A percentile compares a stretch with the other conserved stretches of the same genome.
These are phyloP conservation scores for Ditylenchus dipsaci DNA, from an alignment of 1,140 invertebrate genomes.

Conservation along the genomic window DNA sequence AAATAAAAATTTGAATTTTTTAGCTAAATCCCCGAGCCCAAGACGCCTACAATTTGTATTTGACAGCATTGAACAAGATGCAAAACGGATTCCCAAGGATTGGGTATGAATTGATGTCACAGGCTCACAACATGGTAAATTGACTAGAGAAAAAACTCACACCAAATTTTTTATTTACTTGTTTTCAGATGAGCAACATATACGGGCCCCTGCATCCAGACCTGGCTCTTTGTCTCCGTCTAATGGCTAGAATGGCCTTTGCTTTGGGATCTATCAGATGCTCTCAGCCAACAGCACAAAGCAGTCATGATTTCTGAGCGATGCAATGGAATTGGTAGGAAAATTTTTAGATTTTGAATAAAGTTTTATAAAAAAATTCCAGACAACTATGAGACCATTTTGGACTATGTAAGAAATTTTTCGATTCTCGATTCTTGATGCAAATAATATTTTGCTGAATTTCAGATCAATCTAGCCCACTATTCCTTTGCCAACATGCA, in stretches of 20 bases:
- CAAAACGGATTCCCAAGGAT: conserved; percentile 25
- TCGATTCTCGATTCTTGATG: not conserved
- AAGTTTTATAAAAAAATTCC: too few relatives aligned
- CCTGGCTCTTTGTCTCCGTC: conserved; percentile 31
- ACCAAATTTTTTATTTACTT: not conserved
- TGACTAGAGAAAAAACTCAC: not conserved
- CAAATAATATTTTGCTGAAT: too few relatives aligned
- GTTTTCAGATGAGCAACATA: conserved; percentile 26
- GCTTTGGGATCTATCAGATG: conserved; percentile 20
- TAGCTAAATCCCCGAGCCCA: conserved; percentile 28
- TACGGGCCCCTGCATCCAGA: conserved; percentile 33
- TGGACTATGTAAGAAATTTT: conserved; percentile 25
- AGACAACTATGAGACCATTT: conserved; percentile 33
- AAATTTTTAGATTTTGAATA: too few relatives aligned
- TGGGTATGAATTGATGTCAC: conserved; percentile 28
- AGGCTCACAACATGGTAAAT: conserved; percentile 12
- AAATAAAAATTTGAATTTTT: too few relatives aligned
- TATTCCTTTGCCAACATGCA: conserved; percentile 30
- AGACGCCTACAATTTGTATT: conserved; percentile 27
- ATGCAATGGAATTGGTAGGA: conserved; percentile 19
- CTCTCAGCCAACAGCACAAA: conserved; percentile 27
- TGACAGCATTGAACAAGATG: conserved; percentile 29
- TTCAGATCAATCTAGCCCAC: conserved; percentile 32
- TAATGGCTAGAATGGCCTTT: conserved; percentile 33
- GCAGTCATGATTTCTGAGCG: conserved; percentile 29